Base-by-base conservation (phyloP, 92 coral and sea anemone species). In the Bergia sp. region DNA sequence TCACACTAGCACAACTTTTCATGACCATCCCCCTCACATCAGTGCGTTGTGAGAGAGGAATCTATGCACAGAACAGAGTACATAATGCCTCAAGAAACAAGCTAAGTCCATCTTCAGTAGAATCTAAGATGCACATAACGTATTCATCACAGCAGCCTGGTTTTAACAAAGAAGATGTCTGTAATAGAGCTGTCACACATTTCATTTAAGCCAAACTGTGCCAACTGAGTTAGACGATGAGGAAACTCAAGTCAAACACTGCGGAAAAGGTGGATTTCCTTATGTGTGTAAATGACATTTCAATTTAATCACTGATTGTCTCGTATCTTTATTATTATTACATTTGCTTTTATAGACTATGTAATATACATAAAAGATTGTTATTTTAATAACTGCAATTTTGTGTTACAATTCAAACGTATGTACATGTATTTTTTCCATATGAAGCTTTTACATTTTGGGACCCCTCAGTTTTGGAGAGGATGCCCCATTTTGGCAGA, bases 101-200 rank as follows among this genome's bases (percentile, higher is more conserved):
- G 84, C 44, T 86, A 37, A 86, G 50, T 64, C 87, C 86, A 4
- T 15, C 43, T 81, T 77, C 77, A 72, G 90, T 81, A 37, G 87
- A 90, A 61, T 76, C 83, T 41, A 89, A 75, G 84, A 74, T 89
- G 84, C 83, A 89, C 12, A 73, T 82, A 44, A 36, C 10, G 3
- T 41, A 82, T 89, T 80, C 91, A 74, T 64, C 81, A 16, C 7
- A 45, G 5, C 79, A 57, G 81, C 88, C 80, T 58, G 65, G 39
- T 23, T 81, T 86, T 15, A 79, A 91, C 80, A 87, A 87, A 37
- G 90, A 80, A 72, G 66, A 81, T 90, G 90, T 86, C 49, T 79
- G 92, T 86, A 73, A 86, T 10, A 86, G 93, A 66, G 90, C 93
- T 42, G 81, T 42, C 78, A 74, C 78, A 74, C 43, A 74, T 74